These are phyloP conservation scores for Eublepharis macularius DNA, from an alignment of 2,113 vertebrate species.

Conservation along the genomic window DNA sequence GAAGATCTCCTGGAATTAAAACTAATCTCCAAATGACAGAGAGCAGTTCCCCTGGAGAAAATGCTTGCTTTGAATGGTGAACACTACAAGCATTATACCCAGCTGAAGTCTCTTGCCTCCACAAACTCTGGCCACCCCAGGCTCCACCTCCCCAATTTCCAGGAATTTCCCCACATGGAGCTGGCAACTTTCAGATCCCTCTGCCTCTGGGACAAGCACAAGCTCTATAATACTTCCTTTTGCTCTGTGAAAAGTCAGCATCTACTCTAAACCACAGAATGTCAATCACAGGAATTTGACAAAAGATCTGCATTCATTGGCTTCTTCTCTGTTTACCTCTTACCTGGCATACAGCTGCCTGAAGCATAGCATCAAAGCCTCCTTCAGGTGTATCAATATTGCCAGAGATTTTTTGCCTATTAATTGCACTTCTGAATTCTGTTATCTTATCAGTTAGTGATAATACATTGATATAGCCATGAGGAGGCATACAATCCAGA, in stretches of 20 bases:
- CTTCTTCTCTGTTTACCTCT: constrained; percentile 17
- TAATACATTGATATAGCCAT: constrained; percentile 93
- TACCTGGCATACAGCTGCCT: constrained; percentile 95
- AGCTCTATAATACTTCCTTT: not conserved
- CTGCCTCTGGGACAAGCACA: not conserved
- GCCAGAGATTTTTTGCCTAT: constrained; percentile 92
- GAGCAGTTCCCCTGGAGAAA: too few species aligned
- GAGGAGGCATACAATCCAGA: constrained; percentile 90
- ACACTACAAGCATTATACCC: not conserved
- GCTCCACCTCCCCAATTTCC: too few species aligned
- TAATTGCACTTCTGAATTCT: constrained; percentile 90
- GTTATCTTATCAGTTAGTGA: constrained; percentile 92
- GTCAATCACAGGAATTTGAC: not conserved
- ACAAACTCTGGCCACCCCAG: too few species aligned
- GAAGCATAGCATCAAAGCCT: constrained; percentile 95
- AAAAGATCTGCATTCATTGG: not conserved
- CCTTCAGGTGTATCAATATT: constrained; percentile 98
- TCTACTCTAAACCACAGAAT: too few species aligned
- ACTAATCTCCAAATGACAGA: too few species aligned
- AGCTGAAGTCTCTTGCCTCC: too few species aligned
- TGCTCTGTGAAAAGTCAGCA: not conserved
- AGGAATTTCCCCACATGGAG: too few species aligned
- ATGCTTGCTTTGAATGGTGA: too few species aligned
- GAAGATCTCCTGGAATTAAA: too few species aligned
- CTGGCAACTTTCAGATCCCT: too few species aligned